A percentile compares a stretch with the other conserved stretches of the same genome.
Conservation (phyloP, 2,113 vertebrate species). For the Zosterops lateralis region DNA sequence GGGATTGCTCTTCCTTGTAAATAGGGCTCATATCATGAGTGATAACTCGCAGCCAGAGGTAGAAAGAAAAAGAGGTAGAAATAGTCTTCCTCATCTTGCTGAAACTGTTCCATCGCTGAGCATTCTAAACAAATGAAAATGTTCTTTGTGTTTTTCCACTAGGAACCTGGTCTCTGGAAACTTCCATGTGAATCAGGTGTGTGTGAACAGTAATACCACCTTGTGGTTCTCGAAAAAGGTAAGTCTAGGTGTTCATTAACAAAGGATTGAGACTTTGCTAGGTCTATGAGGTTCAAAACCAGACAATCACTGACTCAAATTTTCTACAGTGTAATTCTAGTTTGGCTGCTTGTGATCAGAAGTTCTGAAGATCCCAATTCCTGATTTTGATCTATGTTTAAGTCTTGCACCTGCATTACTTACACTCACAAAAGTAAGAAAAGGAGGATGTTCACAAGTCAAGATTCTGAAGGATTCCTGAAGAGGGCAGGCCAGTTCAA, state of each 20-base stretch:
- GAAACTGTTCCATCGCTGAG: neutral
- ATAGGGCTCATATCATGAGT: neutral
- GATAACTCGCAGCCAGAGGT: neutral
- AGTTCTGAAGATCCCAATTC: neutral
- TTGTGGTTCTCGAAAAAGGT: fast-evolving
- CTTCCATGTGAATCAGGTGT: neutral
- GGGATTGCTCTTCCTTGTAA: neutral
- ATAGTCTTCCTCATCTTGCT: neutral
- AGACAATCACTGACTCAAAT: neutral
- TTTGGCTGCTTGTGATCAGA: neutral
- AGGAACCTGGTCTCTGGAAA: neutral
- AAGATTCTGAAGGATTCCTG: neutral
- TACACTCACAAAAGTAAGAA: neutral
- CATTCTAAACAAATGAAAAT: neutral
- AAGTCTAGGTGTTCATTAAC: neutral
- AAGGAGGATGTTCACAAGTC: neutral
- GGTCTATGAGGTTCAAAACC: neutral
- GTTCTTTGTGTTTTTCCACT: neutral
- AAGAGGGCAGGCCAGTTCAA: neutral
- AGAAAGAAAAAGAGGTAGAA: neutral
- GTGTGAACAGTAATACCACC: neutral
- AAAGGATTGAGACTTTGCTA: neutral
- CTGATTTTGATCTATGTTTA: neutral
- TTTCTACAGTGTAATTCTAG: neutral
- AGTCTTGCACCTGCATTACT: neutral